These are phyloP conservation scores for Cyrtodaria siliqua DNA, from an alignment of 2,888 invertebrate species.

Conservation along the genomic window DNA sequence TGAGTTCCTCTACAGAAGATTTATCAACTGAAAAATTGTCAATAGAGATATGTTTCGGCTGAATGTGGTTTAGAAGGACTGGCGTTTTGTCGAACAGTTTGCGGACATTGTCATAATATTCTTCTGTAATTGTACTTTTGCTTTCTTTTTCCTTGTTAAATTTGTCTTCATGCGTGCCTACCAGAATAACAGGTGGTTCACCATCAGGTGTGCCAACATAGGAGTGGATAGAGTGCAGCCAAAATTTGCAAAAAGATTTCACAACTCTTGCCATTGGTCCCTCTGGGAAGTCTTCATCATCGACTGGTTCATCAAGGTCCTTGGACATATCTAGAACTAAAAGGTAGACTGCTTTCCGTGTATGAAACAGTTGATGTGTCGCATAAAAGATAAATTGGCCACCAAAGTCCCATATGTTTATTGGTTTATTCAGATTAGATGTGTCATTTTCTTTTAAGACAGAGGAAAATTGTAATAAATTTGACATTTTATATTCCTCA, in stretches of 20 bases:
- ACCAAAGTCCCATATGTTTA: conserved; percentile 32
- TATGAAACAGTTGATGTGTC: conserved; percentile 30
- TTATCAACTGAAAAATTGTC: conserved; percentile 5
- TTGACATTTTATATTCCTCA: too few species aligned
- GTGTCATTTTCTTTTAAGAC: too few species aligned
- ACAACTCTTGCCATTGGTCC: neutral
- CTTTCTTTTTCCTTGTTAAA: conserved; percentile 4
- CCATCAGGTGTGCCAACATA: conserved; percentile 34
- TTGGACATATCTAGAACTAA: conserved; percentile 10
- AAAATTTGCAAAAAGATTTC: conserved; percentile 21
- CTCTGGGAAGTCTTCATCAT: neutral
- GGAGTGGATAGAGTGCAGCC: conserved; percentile 34
- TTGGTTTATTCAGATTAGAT: neutral
- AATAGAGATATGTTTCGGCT: conserved; percentile 16
- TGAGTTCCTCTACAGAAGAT: neutral
- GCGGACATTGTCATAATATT: conserved; percentile 15
- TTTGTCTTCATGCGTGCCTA: conserved; percentile 40
- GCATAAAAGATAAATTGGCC: conserved; percentile 36
- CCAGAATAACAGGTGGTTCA: conserved; percentile 35
- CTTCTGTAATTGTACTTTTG: conserved; percentile 3
- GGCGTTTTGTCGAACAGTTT: conserved; percentile 25
- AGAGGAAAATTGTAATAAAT: too few species aligned
- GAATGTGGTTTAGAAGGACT: conserved; percentile 36
- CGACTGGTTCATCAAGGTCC: conserved; percentile 1
- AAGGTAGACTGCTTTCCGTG: conserved; percentile 18